A percentile compares a stretch with the other conserved stretches of the same genome.
These are phyloP conservation scores for Apodemia arnacis DNA, from an alignment of 2,888 invertebrate genomes.

Conservation along the genomic window DNA sequence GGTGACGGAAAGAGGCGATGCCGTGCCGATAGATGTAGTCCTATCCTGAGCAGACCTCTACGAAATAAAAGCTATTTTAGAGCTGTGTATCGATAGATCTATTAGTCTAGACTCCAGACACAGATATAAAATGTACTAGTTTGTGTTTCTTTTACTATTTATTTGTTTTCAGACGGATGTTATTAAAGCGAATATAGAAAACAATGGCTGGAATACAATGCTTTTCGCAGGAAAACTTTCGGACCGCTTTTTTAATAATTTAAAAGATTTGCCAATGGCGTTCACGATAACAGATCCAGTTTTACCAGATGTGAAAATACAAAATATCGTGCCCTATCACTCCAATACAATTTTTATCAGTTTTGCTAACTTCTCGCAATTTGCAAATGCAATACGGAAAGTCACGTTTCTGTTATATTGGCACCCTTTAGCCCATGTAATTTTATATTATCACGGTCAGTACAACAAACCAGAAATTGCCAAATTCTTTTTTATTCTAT, in stretches of 20 bases:
- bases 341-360: conserved; percentile 89
- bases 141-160: neutral
- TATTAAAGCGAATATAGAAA: conserved; percentile 87
- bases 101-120: no score
- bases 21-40: no score
- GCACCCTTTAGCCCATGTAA: conserved; percentile 89
- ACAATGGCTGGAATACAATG: conserved; percentile 89
- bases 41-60: no score
- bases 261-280: conserved; percentile 86
- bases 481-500: conserved; percentile 89
- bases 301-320: conserved; percentile 87
- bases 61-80: no score
- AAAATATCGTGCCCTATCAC: conserved; percentile 88
- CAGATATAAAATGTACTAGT: neutral
- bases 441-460: conserved; percentile 88
- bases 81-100: no score
- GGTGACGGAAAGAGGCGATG: no score
- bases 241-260: conserved; percentile 87
- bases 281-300: conserved; percentile 86
- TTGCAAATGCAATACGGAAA: conserved; percentile 88
- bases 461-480: conserved; percentile 84
- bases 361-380: conserved; percentile 87
- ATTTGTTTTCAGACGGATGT: conserved; percentile 88
- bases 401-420: conserved; percentile 88
- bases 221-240: conserved; percentile 89